Evolutionary conservation across 2,113 vertebrate genomes (phyloP).

Genomic region (Hemiprocne comata): DNA sequence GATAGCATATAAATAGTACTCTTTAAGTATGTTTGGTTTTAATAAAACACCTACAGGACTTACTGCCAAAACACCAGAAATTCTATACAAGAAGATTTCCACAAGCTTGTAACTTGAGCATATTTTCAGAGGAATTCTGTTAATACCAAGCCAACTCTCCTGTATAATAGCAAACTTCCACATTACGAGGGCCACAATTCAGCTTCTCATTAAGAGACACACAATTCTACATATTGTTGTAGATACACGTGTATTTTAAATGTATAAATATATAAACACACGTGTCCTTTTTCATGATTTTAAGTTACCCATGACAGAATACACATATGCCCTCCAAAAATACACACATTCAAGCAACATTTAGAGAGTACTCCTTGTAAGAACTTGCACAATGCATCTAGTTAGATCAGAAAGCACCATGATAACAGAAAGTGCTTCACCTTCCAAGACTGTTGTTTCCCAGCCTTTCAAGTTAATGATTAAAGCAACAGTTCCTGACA

Average conservation of each 20-base stretch:
- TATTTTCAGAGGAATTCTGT: neutral
- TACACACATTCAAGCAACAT: neutral
- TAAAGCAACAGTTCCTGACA: neutral
- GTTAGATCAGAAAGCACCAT: neutral
- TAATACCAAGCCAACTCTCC: neutral
- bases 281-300: neutral
- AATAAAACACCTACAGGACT: neutral
- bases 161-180: neutral
- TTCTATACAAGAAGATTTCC: neutral
- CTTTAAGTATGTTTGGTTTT: neutral
- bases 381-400: neutral
- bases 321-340: neutral
- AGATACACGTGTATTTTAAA: neutral
- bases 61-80: neutral
- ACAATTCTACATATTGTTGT: neutral
- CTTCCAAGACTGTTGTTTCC: neutral
- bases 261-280: neutral
- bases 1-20: neutral
- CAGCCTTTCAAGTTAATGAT: neutral
- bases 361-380: neutral
- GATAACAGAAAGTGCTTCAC: neutral
- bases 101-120: neutral
- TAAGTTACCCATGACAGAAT: rapidly evolving
- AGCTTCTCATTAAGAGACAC: neutral
- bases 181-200: neutral